A percentile compares a stretch with the other conserved stretches of the same genome.
These are phyloP conservation scores for Myanophis thanlyinensis DNA, from an alignment of 2,113 vertebrate genomes.

Conservation along the genomic window DNA sequence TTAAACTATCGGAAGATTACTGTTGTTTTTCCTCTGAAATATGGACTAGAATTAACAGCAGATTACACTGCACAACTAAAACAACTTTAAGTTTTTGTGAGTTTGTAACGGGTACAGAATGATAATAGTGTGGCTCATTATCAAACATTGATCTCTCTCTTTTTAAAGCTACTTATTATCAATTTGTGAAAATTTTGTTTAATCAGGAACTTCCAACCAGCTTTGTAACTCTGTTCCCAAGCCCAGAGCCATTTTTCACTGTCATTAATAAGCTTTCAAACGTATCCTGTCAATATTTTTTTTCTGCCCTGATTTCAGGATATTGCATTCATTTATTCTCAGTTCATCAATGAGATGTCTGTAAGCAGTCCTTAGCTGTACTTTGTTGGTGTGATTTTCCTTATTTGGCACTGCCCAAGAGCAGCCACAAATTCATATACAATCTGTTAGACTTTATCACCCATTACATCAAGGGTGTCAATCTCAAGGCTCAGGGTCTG, in stretches of 20 bases:
- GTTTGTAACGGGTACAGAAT: not conserved
- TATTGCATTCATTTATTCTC: not conserved
- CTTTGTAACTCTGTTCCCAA: not conserved
- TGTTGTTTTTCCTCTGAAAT: not conserved
- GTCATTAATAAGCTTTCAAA: not conserved
- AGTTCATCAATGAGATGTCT: not conserved
- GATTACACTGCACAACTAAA: not conserved
- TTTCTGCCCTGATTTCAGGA: not conserved
- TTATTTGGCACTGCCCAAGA: not conserved
- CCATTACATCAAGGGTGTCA: not conserved
- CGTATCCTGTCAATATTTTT: not conserved
- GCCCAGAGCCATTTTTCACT: not conserved
- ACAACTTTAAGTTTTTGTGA: not conserved
- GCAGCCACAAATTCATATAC: not conserved
- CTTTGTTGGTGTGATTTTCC: not conserved
- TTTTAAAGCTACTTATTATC: not conserved
- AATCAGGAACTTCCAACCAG: not conserved
- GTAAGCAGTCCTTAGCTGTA: not conserved
- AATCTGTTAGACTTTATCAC: not conserved
- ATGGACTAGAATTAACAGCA: not conserved
- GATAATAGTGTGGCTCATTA: not conserved
- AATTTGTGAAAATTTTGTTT: not conserved
- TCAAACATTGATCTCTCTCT: not conserved
- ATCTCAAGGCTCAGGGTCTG: too few relatives aligned
- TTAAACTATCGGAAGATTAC: not conserved